These are phyloP conservation scores for Nemopilema nomurai DNA, from an alignment of 30 jellyfish, hydroid and myxozoan genomes.

Conservation along the genomic window DNA sequence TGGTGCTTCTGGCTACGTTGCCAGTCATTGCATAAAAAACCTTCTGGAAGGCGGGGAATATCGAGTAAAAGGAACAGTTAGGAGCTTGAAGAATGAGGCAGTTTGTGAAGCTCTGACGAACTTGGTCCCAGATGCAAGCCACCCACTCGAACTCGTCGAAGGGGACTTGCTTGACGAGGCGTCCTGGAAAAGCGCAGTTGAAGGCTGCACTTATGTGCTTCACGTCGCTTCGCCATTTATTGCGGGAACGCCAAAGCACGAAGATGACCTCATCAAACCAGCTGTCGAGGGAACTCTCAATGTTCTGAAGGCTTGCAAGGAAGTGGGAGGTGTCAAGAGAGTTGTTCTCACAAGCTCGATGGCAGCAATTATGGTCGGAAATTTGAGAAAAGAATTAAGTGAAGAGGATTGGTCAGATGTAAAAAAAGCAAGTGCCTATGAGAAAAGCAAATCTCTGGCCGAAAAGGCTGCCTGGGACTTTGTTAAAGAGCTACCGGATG, in stretches of 20 bases:
- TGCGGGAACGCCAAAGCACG: constrained; percentile 33
- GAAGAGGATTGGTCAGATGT: constrained; percentile 48
- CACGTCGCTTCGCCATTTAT: constrained; percentile 61
- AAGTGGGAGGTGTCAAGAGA: constrained; percentile 60
- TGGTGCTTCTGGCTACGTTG: constrained; percentile 63
- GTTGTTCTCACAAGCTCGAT: constrained; percentile 64
- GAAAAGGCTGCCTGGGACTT: constrained; percentile 69
- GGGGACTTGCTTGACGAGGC: constrained; percentile 53
- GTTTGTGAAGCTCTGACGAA: constrained; percentile 30
- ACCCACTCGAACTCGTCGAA: constrained; percentile 56
- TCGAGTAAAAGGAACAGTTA: constrained; percentile 42
- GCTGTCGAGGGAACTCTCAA: constrained; percentile 63
- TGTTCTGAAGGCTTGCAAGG: constrained; percentile 48
- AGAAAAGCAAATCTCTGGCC: constrained; percentile 41
- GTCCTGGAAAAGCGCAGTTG: constrained; percentile 54
- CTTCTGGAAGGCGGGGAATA: constrained; percentile 55
- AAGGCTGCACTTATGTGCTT: constrained; percentile 61
- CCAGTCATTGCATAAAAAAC: constrained; percentile 41
- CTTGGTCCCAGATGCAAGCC: constrained; percentile 24
- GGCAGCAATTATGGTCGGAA: constrained; percentile 43
- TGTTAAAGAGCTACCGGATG: constrained; percentile 43
- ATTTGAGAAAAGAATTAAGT: constrained; percentile 19
- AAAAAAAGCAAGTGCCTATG: constrained; percentile 24
- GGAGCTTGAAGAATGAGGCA: constrained; percentile 50
- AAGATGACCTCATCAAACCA: constrained; percentile 47